Percentiles rank a stretch among this genome's conserved stretches.
Conservation (phyloP, 2,797 vertebrate species). For the Brachymystax lenok region DNA sequence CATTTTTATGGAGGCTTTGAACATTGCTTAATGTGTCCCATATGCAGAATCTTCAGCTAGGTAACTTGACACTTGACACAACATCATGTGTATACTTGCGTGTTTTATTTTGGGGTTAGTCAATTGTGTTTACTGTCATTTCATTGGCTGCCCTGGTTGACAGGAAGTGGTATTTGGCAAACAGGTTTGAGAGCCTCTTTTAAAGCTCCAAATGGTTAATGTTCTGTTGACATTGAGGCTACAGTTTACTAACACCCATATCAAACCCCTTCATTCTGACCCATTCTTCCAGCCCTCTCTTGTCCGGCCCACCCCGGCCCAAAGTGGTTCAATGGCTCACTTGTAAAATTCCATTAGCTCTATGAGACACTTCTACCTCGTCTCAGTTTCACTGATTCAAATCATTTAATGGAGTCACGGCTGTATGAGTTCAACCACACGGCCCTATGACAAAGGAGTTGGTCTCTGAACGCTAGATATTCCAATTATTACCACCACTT, state of each 20-base stretch:
- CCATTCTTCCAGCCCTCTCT: slow-evolving; percentile 36
- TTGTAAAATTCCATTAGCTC: slow-evolving; percentile 64
- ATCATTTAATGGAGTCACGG: slow-evolving; percentile 66
- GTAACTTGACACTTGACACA: background rate
- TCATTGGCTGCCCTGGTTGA: background rate
- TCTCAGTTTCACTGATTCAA: slow-evolving; percentile 60
- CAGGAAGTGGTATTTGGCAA: background rate
- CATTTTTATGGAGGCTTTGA: background rate
- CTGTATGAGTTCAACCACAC: slow-evolving; percentile 29
- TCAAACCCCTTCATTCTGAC: background rate
- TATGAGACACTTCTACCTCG: slow-evolving; percentile 45
- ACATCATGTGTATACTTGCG: background rate
- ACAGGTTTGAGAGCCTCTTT: background rate
- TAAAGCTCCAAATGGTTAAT: background rate
- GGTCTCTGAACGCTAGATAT: slow-evolving; percentile 25
- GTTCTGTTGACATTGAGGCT: background rate
- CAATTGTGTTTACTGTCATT: slow-evolving; percentile 4
- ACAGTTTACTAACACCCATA: background rate
- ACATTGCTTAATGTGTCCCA: background rate
- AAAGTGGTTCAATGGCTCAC: slow-evolving; percentile 48
- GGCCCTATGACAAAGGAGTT: slow-evolving; percentile 52
- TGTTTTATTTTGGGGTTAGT: background rate
- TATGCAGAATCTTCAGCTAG: background rate
- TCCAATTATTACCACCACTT: too few species aligned
- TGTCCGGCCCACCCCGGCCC: slow-evolving; percentile 19